These are phyloP conservation scores for Temnothorax ravouxi DNA, from an alignment of 2,888 invertebrate genomes.

Conservation along the genomic window DNA sequence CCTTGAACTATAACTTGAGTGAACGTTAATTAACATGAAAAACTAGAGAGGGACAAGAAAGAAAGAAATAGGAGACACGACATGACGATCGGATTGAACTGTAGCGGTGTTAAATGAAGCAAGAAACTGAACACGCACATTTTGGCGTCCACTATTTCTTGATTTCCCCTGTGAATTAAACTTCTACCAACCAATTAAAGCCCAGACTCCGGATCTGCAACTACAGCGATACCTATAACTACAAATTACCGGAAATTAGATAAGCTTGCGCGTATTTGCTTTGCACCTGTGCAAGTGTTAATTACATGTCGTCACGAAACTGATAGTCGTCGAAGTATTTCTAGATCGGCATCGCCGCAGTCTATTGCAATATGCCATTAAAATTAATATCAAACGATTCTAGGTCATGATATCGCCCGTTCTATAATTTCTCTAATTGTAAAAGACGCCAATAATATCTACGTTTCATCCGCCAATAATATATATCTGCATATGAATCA, in stretches of 20 bases:
- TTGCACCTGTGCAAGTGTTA: slow-evolving; percentile 33
- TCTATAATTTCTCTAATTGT: slow-evolving; percentile 13
- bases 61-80: neutral
- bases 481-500: neutral
- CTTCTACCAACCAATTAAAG: slow-evolving; percentile 40
- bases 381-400: slow-evolving; percentile 24
- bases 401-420: neutral
- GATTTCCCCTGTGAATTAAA: slow-evolving; percentile 48
- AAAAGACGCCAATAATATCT: neutral
- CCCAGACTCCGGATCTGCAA: slow-evolving; percentile 19
- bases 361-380: neutral
- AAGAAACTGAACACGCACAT: slow-evolving; percentile 44
- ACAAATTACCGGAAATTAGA: slow-evolving; percentile 46
- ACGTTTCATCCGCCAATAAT: neutral
- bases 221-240: slow-evolving; percentile 33
- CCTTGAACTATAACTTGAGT: neutral
- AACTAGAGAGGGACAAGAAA: neutral
- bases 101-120: neutral
- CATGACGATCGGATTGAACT: slow-evolving; percentile 4
- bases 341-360: neutral
- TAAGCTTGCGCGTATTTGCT: slow-evolving; percentile 32
- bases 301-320: slow-evolving; percentile 34
- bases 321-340: slow-evolving; percentile 31
- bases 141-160: slow-evolving; percentile 22
- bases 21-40: slow-evolving; percentile 9